Base-by-base conservation (phyloP, 53 echinoderm and acorn worm genomes). In the Patiria pectinifera region DNA sequence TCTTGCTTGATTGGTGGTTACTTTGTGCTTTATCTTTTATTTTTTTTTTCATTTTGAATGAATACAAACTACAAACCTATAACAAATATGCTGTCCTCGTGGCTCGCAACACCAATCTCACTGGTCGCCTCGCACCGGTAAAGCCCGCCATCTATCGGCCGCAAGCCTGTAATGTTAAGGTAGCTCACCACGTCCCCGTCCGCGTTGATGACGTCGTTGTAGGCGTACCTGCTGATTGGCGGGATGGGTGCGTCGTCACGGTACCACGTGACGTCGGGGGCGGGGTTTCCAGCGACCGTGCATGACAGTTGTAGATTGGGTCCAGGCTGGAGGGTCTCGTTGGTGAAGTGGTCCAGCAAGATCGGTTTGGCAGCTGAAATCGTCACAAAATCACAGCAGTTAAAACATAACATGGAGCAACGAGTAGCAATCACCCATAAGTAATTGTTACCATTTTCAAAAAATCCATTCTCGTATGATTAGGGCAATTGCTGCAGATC, bases 181-280 rank as follows among this genome's bases (percentile, higher is more conserved):
- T 96, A 91, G 75, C 97, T 97, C 47, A 97, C 94, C 83, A 99
- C 96, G 92, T 99, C 99, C 87, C 96, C 96, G 89, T 99, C 97
- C 2, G 91, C 92, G 93, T 99, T 97, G 87, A 95, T 96, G 93
- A 97, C 89, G 91, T 96, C 96, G 80, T 80, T 96, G 63, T 93
- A 82, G 47, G 94, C 92, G 89, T 96, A 96, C 14, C 92, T 83
- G 82, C 83, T 90, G 58, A 84, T 90, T 84, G 78, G 85, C 2
- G 94, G 93, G 14, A 96, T 86, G 0, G 93, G 84, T 53, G 89
- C 72, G 21, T 95, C 97, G 92, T 99, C 98, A 11, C 96, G 92
- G 48, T 93, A 96, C 99, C 99, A 99, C 35, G 91, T 91, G 69
- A 99, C 97, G 13, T 76, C 86, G 0, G 99, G 99, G 35, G 95